Evolutionary conservation across 2,113 vertebrate genomes (phyloP).

Genomic region (Melanocharis versteri): DNA sequence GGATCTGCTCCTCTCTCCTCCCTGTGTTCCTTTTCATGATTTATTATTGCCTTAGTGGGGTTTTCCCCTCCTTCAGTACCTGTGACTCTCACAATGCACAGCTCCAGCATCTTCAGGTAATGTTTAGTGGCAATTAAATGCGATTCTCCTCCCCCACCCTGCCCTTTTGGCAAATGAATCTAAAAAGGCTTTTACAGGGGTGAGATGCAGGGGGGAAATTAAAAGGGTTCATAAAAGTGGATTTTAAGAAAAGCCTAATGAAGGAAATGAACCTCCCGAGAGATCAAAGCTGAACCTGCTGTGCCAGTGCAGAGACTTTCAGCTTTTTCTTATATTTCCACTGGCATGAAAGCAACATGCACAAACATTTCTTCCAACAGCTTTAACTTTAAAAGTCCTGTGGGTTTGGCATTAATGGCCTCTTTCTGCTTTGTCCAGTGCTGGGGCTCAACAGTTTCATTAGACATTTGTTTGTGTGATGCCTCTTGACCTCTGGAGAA

Average conservation of each 20-base stretch:
- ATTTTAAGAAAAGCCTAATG: conserved; percentile 62
- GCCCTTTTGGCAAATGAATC: conserved; percentile 5
- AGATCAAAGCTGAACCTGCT: conserved; percentile 67
- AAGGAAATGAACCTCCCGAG: conserved; percentile 62
- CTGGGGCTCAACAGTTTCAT: background rate
- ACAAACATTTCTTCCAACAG: conserved; percentile 27
- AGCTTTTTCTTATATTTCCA: conserved; percentile 50
- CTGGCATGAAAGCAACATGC: conserved; percentile 43
- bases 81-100: background rate
- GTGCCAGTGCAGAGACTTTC: conserved; percentile 28
- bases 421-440: background rate
- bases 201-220: conserved; percentile 24
- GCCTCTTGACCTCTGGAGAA: background rate
- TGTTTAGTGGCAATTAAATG: conserved; percentile 26
- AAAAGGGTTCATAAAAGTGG: conserved; percentile 53
- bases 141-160: background rate
- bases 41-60: background rate
- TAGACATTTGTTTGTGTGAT: background rate
- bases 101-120: conserved; percentile 23
- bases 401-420: background rate
- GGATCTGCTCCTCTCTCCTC: background rate
- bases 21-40: background rate
- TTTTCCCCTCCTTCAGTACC: background rate
- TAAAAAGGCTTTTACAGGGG: conserved; percentile 5
- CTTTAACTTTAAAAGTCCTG: conserved; percentile 24